A percentile compares a stretch with the other conserved stretches of the same genome.
Evolutionary conservation across 2,888 invertebrate genomes (phyloP).

Genomic region (Monopis laevigella): DNA sequence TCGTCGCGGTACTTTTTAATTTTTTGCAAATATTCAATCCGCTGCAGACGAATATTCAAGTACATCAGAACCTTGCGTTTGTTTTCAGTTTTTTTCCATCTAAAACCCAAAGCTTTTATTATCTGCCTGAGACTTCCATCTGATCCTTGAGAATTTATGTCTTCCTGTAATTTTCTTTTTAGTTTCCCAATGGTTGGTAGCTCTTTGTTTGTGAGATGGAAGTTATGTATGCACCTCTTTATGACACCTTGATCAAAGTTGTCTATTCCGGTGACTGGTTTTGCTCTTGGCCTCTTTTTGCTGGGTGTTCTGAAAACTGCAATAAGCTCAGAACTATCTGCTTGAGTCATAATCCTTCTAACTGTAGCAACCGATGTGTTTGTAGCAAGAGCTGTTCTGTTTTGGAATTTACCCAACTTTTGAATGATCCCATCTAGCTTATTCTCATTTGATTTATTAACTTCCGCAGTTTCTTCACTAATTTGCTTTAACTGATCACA

Average conservation of each 20-base stretch:
- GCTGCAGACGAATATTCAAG: constrained; percentile 18
- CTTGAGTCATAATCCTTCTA: too few species aligned
- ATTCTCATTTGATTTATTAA: too few species aligned
- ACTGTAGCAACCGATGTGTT: too few species aligned
- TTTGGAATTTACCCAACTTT: too few species aligned
- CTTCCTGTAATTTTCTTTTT: constrained; percentile 16
- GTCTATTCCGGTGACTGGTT: constrained; percentile 23
- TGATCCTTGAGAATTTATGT: constrained; percentile 20
- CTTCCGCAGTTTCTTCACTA: too few species aligned
- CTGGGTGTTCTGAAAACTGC: too few species aligned
- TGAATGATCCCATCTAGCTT: too few species aligned
- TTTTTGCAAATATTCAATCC: constrained; percentile 22
- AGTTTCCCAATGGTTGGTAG: constrained; percentile 23
- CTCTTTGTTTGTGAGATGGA: constrained; percentile 24
- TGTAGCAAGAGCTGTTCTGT: too few species aligned
- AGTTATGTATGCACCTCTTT: constrained; percentile 27
- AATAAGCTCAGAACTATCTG: too few species aligned
- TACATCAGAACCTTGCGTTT: constrained; percentile 17
- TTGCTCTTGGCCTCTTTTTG: constrained; percentile 9
- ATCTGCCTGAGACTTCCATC: constrained; percentile 19
- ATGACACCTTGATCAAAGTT: constrained; percentile 25
- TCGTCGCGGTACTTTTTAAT: constrained; percentile 16
- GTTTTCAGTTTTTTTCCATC: constrained; percentile 22
- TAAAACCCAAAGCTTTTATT: constrained; percentile 20
- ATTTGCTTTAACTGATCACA: too few species aligned